These are phyloP conservation scores for Hapalemur alaotrensis DNA, from an alignment of 2,797 vertebrate species.

Conservation along the genomic window DNA sequence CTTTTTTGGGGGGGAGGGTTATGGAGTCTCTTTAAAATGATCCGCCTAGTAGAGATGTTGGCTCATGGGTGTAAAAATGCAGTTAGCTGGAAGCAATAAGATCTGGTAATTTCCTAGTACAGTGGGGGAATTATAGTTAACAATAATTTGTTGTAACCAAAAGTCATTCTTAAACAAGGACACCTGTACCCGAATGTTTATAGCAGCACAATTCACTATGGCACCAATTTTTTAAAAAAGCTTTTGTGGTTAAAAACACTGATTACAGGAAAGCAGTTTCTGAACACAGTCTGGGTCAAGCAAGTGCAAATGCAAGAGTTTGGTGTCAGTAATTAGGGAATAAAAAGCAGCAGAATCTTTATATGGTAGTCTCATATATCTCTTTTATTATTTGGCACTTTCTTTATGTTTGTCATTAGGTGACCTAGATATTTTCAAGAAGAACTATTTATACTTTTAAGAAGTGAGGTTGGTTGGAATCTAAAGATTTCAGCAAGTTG, in stretches of 20 bases:
- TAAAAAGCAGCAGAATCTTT: neutral
- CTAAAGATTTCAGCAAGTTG: constrained; percentile 25
- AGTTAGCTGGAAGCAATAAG: neutral
- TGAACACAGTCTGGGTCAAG: neutral
- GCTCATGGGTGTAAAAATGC: neutral
- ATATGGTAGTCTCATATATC: neutral
- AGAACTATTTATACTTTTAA: constrained; percentile 7
- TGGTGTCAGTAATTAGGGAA: neutral
- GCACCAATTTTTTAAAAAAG: neutral
- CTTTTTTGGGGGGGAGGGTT: neutral
- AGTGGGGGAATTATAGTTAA: neutral
- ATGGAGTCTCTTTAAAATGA: neutral
- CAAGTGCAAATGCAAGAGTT: neutral
- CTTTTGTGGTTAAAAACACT: neutral
- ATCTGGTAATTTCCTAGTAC: neutral
- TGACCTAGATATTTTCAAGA: constrained; percentile 37
- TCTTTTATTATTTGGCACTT: neutral
- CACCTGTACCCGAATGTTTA: too few species aligned
- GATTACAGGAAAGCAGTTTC: neutral
- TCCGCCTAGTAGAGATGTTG: neutral
- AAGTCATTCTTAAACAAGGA: too few species aligned
- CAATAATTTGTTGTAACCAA: neutral
- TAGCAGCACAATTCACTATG: too few species aligned
- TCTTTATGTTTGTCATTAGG: neutral
- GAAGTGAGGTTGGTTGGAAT: neutral